These are phyloP conservation scores for Cinara cedri DNA, from an alignment of 2,888 invertebrate species.

Conservation along the genomic window DNA sequence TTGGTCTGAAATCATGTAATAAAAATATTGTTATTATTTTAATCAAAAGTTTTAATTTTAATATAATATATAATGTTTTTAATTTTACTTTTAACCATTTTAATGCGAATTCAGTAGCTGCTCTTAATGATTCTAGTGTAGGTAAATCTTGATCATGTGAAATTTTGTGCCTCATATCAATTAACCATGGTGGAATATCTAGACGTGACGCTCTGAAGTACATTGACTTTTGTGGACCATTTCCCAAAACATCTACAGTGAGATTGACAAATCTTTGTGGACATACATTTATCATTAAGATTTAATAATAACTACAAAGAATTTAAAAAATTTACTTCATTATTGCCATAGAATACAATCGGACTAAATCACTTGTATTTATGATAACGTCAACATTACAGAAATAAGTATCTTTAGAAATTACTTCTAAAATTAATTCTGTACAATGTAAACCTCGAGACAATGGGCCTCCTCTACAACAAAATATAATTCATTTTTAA, in stretches of 20 bases:
- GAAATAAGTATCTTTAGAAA: slow-evolving; percentile 62
- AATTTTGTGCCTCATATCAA: slow-evolving; percentile 77
- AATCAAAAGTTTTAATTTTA: not conserved
- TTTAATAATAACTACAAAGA: not conserved
- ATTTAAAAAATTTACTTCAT: slow-evolving; percentile 57
- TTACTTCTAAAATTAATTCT: slow-evolving; percentile 67
- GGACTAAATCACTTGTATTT: slow-evolving; percentile 34
- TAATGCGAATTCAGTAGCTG: slow-evolving; percentile 70
- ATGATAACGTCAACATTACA: slow-evolving; percentile 5
- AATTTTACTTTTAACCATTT: slow-evolving; percentile 72
- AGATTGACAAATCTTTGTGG: slow-evolving; percentile 70
- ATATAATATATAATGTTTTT: too few relatives aligned
- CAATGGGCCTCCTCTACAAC: slow-evolving; percentile 65
- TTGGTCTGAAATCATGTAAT: slow-evolving; percentile 20
- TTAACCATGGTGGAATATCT: slow-evolving; percentile 80
- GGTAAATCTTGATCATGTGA: slow-evolving; percentile 77
- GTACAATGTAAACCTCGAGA: slow-evolving; percentile 72
- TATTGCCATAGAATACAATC: slow-evolving; percentile 65
- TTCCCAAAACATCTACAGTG: slow-evolving; percentile 67
- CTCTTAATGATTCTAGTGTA: slow-evolving; percentile 69
- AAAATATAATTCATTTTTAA: not conserved
- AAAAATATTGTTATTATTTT: not conserved
- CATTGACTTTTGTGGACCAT: slow-evolving; percentile 63
- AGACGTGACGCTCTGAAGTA: slow-evolving; percentile 70
- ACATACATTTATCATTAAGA: not conserved